phyloP scores from a whole-genome alignment of 1,140 invertebrate species.

The Dinothrombium tinctorium region DNA sequence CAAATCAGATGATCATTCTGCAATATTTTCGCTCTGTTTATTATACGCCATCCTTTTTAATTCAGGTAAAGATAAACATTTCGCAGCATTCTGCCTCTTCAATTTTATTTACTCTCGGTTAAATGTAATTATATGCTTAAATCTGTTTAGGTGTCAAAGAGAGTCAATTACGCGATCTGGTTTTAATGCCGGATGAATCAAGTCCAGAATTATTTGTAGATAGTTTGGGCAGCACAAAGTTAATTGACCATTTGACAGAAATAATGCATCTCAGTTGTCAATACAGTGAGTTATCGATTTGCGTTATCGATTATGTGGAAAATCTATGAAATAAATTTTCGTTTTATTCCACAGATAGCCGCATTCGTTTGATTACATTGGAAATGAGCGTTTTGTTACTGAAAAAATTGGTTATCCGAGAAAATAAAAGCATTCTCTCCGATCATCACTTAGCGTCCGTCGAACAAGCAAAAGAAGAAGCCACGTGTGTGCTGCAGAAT shows the following conservation, averaged over 20 bases:
- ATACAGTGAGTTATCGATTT: constrained; percentile 20
- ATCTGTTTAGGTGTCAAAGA: constrained; percentile 2
- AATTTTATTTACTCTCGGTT: not conserved
- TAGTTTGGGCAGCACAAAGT: constrained; percentile 36
- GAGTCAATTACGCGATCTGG: constrained; percentile 3
- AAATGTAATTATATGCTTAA: no score
- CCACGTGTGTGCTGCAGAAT: constrained; percentile 58
- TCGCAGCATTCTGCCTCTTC: constrained; percentile 2
- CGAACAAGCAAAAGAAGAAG: constrained; percentile 56
- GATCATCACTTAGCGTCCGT: constrained; percentile 40
- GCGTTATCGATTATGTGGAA: not conserved
- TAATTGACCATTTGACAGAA: constrained; percentile 51
- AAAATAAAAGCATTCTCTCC: constrained; percentile 26
- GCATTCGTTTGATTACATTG: constrained; percentile 66
- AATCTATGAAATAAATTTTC: constrained; percentile 3
- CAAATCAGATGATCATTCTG: constrained; percentile 74
- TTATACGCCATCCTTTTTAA: constrained; percentile 82
- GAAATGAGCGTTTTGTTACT: constrained; percentile 62
- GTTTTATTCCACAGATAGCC: constrained; percentile 26
- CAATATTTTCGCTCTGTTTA: constrained; percentile 70
- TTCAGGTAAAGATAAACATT: constrained; percentile 36
- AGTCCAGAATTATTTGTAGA: not conserved
- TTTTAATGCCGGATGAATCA: constrained; percentile 20
- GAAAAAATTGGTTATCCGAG: constrained; percentile 25
- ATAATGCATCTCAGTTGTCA: constrained; percentile 59